Evolutionary conservation across 2,888 invertebrate genomes (phyloP), one percentile per base, ranked within the genome.

Genomic region (Endomychus coccineus): DNA sequence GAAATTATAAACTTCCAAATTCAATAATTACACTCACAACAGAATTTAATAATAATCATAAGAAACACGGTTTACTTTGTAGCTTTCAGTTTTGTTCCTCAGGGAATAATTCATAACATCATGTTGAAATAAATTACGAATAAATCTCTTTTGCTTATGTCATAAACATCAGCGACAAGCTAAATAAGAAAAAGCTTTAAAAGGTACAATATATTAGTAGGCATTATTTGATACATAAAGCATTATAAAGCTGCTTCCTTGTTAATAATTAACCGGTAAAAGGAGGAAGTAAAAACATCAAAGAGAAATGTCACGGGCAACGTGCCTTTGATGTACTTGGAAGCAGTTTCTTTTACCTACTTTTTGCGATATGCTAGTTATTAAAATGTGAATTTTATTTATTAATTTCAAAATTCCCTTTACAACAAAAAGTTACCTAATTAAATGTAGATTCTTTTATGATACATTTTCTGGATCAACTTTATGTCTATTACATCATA

Each of bases 201-300:
- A n/a, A n/a, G n/a, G 28, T 22, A 38, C 32, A 38, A 38, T 28
- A 33, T 38, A 51, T 55, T 52, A 54, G 43, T 44, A 47, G 49
- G 52, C 46, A 55, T 55, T 55, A 54, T 52, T 50, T 48, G 50
- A 46, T 49, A 54, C 54, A 51, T 47, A 47, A 49, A 51, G 52
- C 53, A 54, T 54, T 50, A 57, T 56, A 55, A 56, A 58, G 56
- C 58, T 56, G 55, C 56, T 52, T 56, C 56, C 56, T 58, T 55
- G 59, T 62, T 62, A 64, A 63, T 62, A 62, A 64, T 64, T 63
- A 63, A 63, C 62, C 54, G 57, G 59, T 50, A 55, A 56, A 56
- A 57, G 60, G 58, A 60, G 57, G 55, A 56, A 56, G 55, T 52
- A 54, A 49, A 49, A 56, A 59, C 61, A 52, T 63, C 63, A 63